Conservation (phyloP, 2,113 vertebrate genomes). For the Pelusios castaneus region DNA sequence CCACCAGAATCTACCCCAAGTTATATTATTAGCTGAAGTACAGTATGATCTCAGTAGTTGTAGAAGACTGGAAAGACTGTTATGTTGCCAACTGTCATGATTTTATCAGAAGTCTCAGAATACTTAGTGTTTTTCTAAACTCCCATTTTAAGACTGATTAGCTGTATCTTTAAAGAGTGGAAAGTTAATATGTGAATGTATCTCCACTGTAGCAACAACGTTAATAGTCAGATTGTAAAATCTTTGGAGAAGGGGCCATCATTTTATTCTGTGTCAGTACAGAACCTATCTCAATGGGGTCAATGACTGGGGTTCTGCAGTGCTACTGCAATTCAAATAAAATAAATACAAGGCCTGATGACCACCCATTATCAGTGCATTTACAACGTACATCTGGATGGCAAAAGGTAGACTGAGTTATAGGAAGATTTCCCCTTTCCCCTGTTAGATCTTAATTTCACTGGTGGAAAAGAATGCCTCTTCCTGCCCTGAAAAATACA, state of each 20-base stretch:
- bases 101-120: no score
- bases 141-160: background rate
- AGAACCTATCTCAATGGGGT: background rate
- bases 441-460: background rate
- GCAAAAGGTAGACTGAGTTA: background rate
- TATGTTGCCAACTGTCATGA: background rate
- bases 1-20: background rate
- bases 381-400: background rate
- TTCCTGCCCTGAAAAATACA: slow-evolving; percentile 41
- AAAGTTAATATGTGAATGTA: background rate
- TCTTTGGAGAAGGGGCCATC: background rate
- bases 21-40: background rate
- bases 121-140: no score
- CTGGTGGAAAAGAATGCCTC: background rate
- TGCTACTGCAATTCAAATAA: background rate
- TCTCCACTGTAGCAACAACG: background rate
- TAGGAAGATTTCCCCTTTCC: background rate
- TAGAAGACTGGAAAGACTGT: background rate
- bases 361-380: background rate
- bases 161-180: background rate
- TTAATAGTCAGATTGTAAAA: background rate
- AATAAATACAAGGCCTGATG: background rate
- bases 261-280: background rate
- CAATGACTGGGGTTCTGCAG: background rate
- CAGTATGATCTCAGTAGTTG: background rate